Base-by-base conservation (phyloP, 2,888 invertebrate species). In the Pardosa pseudoannulata region DNA sequence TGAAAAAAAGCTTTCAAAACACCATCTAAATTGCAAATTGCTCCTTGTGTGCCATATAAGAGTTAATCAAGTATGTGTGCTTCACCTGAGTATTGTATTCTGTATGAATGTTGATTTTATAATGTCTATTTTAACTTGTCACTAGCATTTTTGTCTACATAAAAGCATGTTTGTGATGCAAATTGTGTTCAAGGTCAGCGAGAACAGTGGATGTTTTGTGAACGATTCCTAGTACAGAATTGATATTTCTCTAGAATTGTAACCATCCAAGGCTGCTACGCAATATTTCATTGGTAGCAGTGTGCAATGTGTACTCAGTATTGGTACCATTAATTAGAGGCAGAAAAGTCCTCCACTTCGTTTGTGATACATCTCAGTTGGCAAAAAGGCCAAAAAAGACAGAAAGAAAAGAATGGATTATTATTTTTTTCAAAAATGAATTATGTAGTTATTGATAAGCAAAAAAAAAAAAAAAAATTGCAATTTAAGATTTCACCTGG, bases 191-290 rank as follows among this genome's bases (percentile, higher is more conserved):
- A 62, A 19, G 5, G 72, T 27, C 32, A 67, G 5, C 31, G 36
- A 16, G 28, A 74, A 29, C 16, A 72, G 28, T 29, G 29, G 64
- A 62, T 67, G 29, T 73, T 68, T 86, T 86, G 86, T 86, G 86
- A 86, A 86, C 86, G 86, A 86, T 86, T 86, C 75, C 79, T 79
- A 65, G 56, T 29, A 19, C 31, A 79, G 71, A 80, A 39, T 70
- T 86, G 75, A 74, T 85, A 71, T 75, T 79, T 79, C 70, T 79
- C 75, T 86, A 86, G 75, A 79, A 86, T 74, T 79, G 75, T 86
- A 75, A 79, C 79, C 70, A 79, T 79, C 86, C 83, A 83, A 70
- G 39, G 68, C 75, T 79, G 74, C 74, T 75, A 65, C 79, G 32
- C 79, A 82, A 79, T 73, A 64, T 82, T 79, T 72, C 19, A 75